These are phyloP conservation scores for Anguilla marmorata DNA, from an alignment of 2,797 vertebrate genomes.

Conservation along the genomic window DNA sequence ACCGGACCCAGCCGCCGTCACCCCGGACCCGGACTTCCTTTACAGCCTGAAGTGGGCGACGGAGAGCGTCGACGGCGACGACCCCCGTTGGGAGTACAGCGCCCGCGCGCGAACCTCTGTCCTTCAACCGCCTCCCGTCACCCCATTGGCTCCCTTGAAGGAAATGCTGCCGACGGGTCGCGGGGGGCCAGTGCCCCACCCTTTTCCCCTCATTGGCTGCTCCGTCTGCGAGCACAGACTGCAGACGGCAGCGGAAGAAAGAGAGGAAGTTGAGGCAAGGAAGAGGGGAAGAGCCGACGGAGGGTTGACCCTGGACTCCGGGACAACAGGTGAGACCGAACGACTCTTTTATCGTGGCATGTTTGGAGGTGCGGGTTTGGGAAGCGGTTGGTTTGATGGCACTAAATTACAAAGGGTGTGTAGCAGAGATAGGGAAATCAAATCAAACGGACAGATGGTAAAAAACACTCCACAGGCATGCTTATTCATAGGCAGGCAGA, in stretches of 20 bases:
- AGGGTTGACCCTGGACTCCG: slow-evolving; percentile 73
- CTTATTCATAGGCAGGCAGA: slow-evolving; percentile 2
- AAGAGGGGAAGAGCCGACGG: slow-evolving; percentile 68
- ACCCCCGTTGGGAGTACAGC: slow-evolving; percentile 75
- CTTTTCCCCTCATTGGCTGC: slow-evolving; percentile 61
- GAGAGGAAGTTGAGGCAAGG: slow-evolving; percentile 48
- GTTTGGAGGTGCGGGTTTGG: neutral
- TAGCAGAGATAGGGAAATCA: neutral
- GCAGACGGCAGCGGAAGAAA: slow-evolving; percentile 48
- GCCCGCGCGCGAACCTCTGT: slow-evolving; percentile 75
- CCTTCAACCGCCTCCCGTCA: slow-evolving; percentile 68
- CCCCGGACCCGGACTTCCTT: slow-evolving; percentile 76
- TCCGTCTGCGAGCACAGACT: slow-evolving; percentile 64
- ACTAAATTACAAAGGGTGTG: neutral
- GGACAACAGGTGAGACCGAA: slow-evolving; percentile 67
- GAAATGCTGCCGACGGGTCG: slow-evolving; percentile 77
- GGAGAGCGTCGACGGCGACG: slow-evolving; percentile 65
- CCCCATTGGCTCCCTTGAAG: slow-evolving; percentile 73
- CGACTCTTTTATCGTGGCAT: neutral
- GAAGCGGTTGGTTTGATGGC: neutral
- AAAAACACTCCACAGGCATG: slow-evolving; percentile 24
- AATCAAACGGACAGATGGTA: slow-evolving; percentile 28
- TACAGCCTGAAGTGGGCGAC: slow-evolving; percentile 78
- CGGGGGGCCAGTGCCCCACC: slow-evolving; percentile 52
- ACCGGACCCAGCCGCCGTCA: slow-evolving; percentile 69